phyloP scores from a whole-genome alignment of 2,113 vertebrate species.

The Crotophaga sulcirostris region DNA sequence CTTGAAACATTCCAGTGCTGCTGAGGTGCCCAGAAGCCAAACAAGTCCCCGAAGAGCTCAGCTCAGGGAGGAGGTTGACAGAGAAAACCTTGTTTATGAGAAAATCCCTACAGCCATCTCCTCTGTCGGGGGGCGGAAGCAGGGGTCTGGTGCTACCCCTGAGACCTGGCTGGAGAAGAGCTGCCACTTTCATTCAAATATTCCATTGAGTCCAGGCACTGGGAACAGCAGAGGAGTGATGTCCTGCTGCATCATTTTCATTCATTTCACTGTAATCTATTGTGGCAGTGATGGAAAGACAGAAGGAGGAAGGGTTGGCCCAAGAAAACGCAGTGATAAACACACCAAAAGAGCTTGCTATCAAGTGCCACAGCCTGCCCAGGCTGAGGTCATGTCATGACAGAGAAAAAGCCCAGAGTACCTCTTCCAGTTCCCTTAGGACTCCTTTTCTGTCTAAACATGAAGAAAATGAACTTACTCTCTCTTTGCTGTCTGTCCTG shows the following conservation, averaged over 20 bases:
- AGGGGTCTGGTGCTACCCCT: neutral
- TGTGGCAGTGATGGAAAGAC: neutral
- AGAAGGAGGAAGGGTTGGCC: neutral
- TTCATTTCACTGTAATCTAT: neutral
- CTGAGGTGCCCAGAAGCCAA: neutral
- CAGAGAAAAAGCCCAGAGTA: neutral
- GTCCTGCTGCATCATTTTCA: neutral
- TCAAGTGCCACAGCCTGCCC: neutral
- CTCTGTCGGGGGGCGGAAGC: neutral
- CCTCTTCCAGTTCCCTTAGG: neutral
- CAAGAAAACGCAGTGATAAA: neutral
- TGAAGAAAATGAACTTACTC: neutral
- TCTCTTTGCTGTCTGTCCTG: neutral
- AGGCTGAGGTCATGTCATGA: neutral
- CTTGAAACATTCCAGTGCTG: neutral
- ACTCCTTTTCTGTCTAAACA: neutral
- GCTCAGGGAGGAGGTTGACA: neutral
- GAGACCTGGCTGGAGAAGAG: neutral
- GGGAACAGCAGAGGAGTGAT: neutral
- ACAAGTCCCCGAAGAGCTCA: neutral
- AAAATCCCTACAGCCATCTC: slow-evolving; percentile 7
- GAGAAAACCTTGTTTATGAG: neutral
- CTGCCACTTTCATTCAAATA: neutral
- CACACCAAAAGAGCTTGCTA: accelerated
- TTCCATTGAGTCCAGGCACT: neutral